phyloP scores from a whole-genome alignment of 2,113 vertebrate species.

The Neomonachus schauinslandi region DNA sequence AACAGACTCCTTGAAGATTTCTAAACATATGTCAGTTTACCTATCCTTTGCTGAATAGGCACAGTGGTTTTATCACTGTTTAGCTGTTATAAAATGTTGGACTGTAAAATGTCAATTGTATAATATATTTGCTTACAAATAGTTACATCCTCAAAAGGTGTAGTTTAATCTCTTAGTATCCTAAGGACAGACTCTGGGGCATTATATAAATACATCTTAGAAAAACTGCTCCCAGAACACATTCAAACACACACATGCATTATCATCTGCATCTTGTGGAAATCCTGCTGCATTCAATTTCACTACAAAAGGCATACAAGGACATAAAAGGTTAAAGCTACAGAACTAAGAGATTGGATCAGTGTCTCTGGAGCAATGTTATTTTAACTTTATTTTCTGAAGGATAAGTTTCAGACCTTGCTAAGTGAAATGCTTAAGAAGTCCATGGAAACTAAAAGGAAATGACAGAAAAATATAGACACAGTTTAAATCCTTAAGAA shows the following conservation, averaged over 20 bases:
- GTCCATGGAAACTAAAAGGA: not conserved
- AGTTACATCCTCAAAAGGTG: slow-evolving; percentile 54
- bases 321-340: slow-evolving; percentile 40
- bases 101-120: slow-evolving; percentile 58
- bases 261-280: slow-evolving; percentile 38
- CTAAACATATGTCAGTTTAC: slow-evolving; percentile 60
- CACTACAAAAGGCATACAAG: not conserved
- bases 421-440: not conserved
- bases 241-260: not conserved
- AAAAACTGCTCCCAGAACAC: slow-evolving; percentile 49
- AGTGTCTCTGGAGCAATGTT: not conserved
- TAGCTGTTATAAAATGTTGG: slow-evolving; percentile 63
- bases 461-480: not conserved
- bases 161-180: slow-evolving; percentile 57
- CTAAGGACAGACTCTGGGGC: not conserved
- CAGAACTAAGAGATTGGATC: slow-evolving; percentile 3
- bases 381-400: slow-evolving; percentile 58
- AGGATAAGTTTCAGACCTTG: not conserved
- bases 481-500: not conserved
- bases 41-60: slow-evolving; percentile 58
- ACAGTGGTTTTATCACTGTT: slow-evolving; percentile 74
- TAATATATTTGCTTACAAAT: slow-evolving; percentile 70
- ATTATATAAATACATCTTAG: slow-evolving; percentile 57
- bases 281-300: slow-evolving; percentile 38
- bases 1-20: slow-evolving; percentile 64